phyloP scores from a whole-genome alignment of 2,888 invertebrate genomes.

The Holacanthella duospinosa region DNA sequence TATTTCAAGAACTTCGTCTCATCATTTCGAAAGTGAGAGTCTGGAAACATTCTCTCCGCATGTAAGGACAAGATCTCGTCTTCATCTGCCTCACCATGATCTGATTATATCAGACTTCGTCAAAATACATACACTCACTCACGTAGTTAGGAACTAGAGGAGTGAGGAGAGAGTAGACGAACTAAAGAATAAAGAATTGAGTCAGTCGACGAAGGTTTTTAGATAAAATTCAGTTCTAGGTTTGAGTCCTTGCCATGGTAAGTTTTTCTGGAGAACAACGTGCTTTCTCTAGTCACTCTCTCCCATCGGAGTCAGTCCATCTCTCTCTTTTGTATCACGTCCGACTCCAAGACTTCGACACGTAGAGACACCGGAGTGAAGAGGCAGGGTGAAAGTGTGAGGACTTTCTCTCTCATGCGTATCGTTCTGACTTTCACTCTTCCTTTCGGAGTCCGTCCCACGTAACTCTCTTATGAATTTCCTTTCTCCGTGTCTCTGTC shows the following conservation, averaged over 20 bases:
- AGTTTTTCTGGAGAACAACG: too few relatives aligned
- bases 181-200: background rate
- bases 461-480: background rate
- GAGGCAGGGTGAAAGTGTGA: background rate
- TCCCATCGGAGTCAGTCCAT: too few relatives aligned
- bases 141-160: background rate
- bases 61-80: background rate
- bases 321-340: too few relatives aligned
- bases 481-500: background rate
- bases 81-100: background rate
- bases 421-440: background rate
- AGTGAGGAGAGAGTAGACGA: background rate
- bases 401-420: background rate
- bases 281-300: too few relatives aligned
- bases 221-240: too few relatives aligned
- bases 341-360: too few relatives aligned
- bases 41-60: background rate
- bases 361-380: too few relatives aligned
- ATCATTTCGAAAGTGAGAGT: background rate
- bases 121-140: background rate
- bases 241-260: too few relatives aligned
- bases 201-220: too few relatives aligned
- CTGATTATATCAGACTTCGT: background rate
- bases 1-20: background rate
- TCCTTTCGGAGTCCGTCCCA: background rate